Percentiles rank a stretch among this genome's conserved stretches.
Conservation (phyloP, 1,140 invertebrate genomes). For the Lutraria rhynchaena region DNA sequence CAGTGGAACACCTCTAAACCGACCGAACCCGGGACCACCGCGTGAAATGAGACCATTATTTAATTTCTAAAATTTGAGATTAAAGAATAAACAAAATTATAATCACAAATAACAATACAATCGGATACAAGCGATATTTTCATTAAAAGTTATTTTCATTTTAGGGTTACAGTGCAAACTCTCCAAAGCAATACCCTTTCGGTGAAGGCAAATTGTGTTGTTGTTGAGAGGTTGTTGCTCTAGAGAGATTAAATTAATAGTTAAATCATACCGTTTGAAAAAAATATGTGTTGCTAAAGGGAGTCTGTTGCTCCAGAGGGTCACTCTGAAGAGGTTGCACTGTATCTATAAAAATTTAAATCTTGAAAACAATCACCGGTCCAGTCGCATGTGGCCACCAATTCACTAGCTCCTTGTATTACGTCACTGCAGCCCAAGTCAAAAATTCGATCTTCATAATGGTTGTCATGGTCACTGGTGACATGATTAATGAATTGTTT, state of each 20-base stretch:
- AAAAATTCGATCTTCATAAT: slow-evolving; percentile 36
- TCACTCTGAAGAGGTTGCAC: no score
- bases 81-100: neutral
- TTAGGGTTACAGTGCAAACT: neutral
- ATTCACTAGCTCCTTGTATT: neutral
- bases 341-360: neutral
- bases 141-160: neutral
- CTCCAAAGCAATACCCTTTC: neutral
- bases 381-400: neutral
- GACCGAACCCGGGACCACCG: neutral
- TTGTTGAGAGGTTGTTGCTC: no score
- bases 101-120: neutral
- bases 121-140: neutral
- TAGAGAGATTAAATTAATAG: no score
- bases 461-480: slow-evolving; percentile 43
- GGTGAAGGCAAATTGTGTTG: no score
- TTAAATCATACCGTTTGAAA: no score
- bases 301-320: no score
- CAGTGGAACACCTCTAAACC: no score
- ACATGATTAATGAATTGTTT: slow-evolving; percentile 30
- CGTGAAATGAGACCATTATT: neutral
- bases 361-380: slow-evolving; percentile 5
- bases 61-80: neutral
- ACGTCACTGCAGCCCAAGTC: slow-evolving; percentile 22
- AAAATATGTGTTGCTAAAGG: no score